These are phyloP conservation scores for Sebastes jordani DNA, from an alignment of 2,797 vertebrate species.

Conservation along the genomic window DNA sequence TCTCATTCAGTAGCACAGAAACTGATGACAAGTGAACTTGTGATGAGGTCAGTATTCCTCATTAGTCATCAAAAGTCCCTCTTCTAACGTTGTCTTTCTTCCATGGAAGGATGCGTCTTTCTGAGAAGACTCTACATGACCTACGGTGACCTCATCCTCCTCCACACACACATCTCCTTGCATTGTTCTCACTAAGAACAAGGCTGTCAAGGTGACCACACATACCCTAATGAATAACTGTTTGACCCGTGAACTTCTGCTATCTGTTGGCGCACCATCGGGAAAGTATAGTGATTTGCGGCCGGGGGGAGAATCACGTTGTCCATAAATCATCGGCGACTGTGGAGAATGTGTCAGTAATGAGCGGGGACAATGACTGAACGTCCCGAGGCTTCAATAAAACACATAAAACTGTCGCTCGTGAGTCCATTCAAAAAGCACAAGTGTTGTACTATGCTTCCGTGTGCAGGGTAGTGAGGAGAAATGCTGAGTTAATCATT, in stretches of 20 bases:
- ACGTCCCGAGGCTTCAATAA: conserved; percentile 19
- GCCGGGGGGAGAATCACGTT: not conserved
- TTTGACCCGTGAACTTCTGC: conserved; percentile 43
- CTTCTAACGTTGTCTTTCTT: not conserved
- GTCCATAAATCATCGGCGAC: conserved; percentile 30
- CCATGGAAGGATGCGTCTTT: conserved; percentile 2
- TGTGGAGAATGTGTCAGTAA: conserved; percentile 5
- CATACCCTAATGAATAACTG: conserved; percentile 28
- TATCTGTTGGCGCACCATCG: not conserved
- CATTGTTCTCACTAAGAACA: conserved; percentile 51
- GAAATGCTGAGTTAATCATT: conserved; percentile 70
- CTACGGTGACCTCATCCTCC: conserved; percentile 20
- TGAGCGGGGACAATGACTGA: conserved; percentile 4
- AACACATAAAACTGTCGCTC: conserved; percentile 24
- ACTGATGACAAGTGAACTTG: not conserved
- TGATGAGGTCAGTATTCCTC: not conserved
- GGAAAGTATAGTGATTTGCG: conserved; percentile 27
- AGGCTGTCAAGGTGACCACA: conserved; percentile 54
- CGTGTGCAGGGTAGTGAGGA: conserved; percentile 11
- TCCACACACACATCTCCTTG: conserved; percentile 4
- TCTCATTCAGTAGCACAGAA: not conserved
- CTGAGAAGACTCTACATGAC: conserved; percentile 22
- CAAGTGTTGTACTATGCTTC: conserved; percentile 18
- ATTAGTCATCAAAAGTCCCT: not conserved
- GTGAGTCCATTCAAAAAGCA: conserved; percentile 30